A percentile compares a stretch with the other conserved stretches of the same genome.
Conservation (phyloP, 2,888 invertebrate species). For the Cheilosia impressa region DNA sequence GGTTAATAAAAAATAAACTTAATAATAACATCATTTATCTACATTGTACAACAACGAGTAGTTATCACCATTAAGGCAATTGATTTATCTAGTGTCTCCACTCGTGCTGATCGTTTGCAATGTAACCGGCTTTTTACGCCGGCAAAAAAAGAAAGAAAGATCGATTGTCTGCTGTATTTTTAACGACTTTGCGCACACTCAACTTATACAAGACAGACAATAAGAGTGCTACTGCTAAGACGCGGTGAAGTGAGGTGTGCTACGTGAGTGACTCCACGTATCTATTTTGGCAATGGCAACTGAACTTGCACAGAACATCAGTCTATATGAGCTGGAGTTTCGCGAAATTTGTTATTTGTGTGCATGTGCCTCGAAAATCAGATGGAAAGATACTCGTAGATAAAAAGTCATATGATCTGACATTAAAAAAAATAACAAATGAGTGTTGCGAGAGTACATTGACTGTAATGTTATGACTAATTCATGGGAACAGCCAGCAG, state of each 20-base stretch:
- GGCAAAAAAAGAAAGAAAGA: not conserved
- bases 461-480: conserved; percentile 1
- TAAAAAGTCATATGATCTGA: conserved; percentile 57
- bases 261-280: conserved; percentile 13
- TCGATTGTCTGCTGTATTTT: not conserved
- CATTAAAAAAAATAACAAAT: not conserved
- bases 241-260: not conserved
- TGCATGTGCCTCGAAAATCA: conserved; percentile 25
- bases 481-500: not conserved
- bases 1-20: not conserved
- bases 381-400: conserved; percentile 28
- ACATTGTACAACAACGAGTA: not conserved
- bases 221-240: not conserved
- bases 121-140: conserved; percentile 28
- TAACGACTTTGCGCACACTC: conserved; percentile 15
- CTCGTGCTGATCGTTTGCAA: not conserved
- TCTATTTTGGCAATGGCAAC: conserved; percentile 16
- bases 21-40: not conserved
- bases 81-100: conserved; percentile 22
- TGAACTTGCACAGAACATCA: not conserved
- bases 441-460: conserved; percentile 21
- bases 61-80: not conserved
- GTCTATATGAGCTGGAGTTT: not conserved
- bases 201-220: conserved; percentile 1
- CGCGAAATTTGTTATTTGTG: not conserved